Evolutionary conservation across 2,113 vertebrate genomes (phyloP).

Genomic region (Dissostichus mawsoni): DNA sequence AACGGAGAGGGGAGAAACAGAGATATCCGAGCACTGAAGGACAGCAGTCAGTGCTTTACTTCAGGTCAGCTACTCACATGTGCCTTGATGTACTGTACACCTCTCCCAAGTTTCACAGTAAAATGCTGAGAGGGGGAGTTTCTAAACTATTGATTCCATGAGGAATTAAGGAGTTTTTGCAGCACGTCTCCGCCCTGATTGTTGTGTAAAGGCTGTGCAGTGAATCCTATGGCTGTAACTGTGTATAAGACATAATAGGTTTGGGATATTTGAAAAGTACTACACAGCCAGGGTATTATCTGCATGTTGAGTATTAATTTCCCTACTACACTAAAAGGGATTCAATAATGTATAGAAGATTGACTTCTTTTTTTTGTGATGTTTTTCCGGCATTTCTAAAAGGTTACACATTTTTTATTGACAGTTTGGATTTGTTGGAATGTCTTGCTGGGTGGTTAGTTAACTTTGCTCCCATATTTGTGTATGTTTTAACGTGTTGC

Average conservation of each 20-base stretch:
- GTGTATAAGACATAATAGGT: not conserved
- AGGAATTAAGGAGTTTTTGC: constrained; percentile 30
- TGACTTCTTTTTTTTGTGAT: not conserved
- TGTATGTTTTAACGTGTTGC: constrained; percentile 22
- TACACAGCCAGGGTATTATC: not conserved
- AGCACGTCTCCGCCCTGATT: not conserved
- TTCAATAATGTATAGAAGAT: not conserved
- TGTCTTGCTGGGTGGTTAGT: not conserved
- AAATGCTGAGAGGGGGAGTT: constrained; percentile 17
- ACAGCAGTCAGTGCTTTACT: not conserved
- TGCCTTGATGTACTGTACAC: not conserved
- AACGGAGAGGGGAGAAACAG: not conserved
- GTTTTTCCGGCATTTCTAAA: constrained; percentile 1
- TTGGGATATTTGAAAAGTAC: not conserved
- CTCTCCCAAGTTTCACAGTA: not conserved
- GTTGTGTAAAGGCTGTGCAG: not conserved
- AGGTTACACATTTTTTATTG: not conserved
- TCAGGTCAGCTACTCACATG: constrained; percentile 19
- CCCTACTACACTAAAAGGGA: not conserved
- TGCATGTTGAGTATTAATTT: constrained; percentile 4
- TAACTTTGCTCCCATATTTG: not conserved
- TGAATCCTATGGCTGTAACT: not conserved
- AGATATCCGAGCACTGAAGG: constrained; percentile 18
- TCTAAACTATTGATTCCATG: constrained; percentile 55
- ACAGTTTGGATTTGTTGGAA: not conserved